Conservation (phyloP, 2,797 vertebrate species). For the Parauchenoglanis punctatus region DNA sequence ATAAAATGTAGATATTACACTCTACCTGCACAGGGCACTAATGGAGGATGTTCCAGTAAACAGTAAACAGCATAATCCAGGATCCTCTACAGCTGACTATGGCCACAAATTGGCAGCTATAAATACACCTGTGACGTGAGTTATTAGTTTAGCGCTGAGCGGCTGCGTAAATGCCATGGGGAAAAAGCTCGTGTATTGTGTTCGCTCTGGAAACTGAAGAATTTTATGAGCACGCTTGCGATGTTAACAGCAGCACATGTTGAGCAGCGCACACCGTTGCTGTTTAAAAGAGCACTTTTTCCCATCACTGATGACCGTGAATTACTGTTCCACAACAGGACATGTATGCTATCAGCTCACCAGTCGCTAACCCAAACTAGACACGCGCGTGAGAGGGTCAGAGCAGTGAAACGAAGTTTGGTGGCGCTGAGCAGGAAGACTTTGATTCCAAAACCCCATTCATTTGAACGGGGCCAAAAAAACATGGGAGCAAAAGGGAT, state of each 20-base stretch:
- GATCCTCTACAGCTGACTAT: not conserved
- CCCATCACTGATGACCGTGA: not conserved
- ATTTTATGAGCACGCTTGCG: not conserved
- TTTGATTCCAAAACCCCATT: too few relatives aligned
- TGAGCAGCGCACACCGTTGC: not conserved
- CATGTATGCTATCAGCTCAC: not conserved
- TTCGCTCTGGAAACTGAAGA: not conserved
- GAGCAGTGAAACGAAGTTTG: too few relatives aligned
- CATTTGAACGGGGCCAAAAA: too few relatives aligned
- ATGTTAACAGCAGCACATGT: not conserved
- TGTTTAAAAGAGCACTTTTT: not conserved
- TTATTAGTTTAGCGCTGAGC: not conserved
- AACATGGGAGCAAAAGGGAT: too few relatives aligned
- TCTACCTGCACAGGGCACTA: not conserved
- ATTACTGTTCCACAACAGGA: too few relatives aligned
- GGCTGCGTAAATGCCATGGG: not conserved
- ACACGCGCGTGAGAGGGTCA: too few relatives aligned
- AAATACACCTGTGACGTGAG: not conserved
- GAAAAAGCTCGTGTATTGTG: not conserved
- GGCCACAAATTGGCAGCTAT: slow-evolving; percentile 1
- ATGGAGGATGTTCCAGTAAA: not conserved
- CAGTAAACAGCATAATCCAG: not conserved
- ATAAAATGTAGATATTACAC: not conserved
- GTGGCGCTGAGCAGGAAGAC: too few relatives aligned
- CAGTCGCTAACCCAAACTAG: not conserved